Evolutionary conservation across 2,113 vertebrate species (phyloP).

Genomic region (Uropsilus gracilis): DNA sequence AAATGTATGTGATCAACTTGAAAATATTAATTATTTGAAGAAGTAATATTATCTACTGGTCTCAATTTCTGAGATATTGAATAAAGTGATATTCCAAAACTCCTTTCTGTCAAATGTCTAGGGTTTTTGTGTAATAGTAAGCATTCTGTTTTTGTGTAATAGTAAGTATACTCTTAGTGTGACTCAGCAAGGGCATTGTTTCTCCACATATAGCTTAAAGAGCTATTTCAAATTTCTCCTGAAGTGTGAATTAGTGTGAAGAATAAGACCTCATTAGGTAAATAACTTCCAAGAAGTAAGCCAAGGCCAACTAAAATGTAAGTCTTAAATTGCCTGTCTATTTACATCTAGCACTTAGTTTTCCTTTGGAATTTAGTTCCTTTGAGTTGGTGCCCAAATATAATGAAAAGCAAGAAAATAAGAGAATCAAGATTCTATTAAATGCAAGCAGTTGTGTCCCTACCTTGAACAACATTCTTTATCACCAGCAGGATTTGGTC

Average conservation of each 20-base stretch:
- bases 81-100: neutral
- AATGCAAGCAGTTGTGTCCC: neutral
- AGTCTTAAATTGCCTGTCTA: neutral
- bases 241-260: neutral
- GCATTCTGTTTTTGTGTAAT: neutral
- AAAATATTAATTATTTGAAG: neutral
- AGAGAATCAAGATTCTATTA: neutral
- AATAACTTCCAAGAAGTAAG: slow-evolving; percentile 32
- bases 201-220: neutral
- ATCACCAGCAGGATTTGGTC: neutral
- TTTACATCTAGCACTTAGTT: slow-evolving; percentile 3
- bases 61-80: neutral
- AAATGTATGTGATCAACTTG: neutral
- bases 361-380: slow-evolving; percentile 37
- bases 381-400: slow-evolving; percentile 3
- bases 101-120: neutral
- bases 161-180: neutral
- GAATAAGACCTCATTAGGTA: slow-evolving; percentile 20
- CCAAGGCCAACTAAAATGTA: neutral
- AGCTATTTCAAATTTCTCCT: neutral
- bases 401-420: slow-evolving; percentile 35
- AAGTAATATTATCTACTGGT: neutral
- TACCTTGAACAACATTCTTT: neutral
- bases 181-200: neutral
- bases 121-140: neutral